A percentile compares a stretch with the other conserved stretches of the same genome.
Conservation (phyloP, 2,113 vertebrate genomes). For the Varanus komodoensis region DNA sequence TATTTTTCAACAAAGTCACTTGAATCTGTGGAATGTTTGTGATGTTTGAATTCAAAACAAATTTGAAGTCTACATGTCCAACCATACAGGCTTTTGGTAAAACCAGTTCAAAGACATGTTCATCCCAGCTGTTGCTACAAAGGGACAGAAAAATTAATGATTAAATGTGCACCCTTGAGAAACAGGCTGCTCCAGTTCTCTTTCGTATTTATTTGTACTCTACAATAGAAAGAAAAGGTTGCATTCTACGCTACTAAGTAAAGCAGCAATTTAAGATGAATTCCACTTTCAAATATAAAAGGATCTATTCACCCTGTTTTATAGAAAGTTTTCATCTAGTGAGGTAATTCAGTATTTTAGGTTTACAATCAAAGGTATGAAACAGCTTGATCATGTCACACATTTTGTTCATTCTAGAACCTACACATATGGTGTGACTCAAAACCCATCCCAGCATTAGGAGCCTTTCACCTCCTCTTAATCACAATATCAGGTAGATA, state of each 20-base stretch:
- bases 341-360: neutral
- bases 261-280: neutral
- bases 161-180: neutral
- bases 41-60: conserved; percentile 96
- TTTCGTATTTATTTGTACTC: neutral
- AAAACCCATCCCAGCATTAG: neutral
- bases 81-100: conserved; percentile 99
- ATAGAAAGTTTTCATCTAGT: neutral
- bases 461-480: neutral
- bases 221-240: neutral
- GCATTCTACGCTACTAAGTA: fast-evolving
- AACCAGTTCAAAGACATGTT: conserved; percentile 97
- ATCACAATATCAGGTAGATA: neutral
- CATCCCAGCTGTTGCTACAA: conserved; percentile 96
- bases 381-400: neutral
- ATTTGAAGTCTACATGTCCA: conserved; percentile 99
- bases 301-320: neutral
- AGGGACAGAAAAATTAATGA: conserved; percentile 7
- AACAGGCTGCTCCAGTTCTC: neutral
- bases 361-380: neutral
- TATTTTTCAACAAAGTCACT: conserved; percentile 98
- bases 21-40: conserved; percentile 98
- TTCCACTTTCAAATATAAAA: neutral
- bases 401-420: neutral
- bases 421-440: neutral